phyloP scores from a whole-genome alignment of 2,797 vertebrate species.

The Aselliscus stoliczkanus region DNA sequence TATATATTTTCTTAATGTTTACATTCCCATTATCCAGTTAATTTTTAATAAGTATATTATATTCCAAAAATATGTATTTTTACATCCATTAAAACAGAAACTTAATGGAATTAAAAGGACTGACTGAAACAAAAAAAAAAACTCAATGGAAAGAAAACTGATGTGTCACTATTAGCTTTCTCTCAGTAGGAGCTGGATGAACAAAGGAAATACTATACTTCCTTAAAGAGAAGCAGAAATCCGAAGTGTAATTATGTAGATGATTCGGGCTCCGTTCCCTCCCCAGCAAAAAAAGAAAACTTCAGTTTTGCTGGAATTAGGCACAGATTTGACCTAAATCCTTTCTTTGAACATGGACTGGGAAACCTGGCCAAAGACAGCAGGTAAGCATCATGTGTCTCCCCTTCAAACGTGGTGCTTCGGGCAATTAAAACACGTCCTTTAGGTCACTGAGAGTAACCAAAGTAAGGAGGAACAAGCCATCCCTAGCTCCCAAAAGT shows the following conservation, averaged over 20 bases:
- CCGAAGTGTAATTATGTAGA: slow-evolving; percentile 15
- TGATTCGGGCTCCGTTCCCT: neutral
- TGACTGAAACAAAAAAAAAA: slow-evolving; percentile 14
- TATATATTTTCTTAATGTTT: slow-evolving; percentile 5
- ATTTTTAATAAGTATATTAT: neutral
- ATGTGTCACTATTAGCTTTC: slow-evolving; percentile 42
- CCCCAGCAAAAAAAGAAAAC: neutral
- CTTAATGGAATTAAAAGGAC: neutral
- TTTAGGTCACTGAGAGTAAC: neutral
- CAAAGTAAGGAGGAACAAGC: neutral
- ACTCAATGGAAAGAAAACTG: slow-evolving; percentile 26
- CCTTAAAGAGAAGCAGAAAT: slow-evolving; percentile 35
- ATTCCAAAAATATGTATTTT: neutral
- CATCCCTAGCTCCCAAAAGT: neutral
- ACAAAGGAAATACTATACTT: slow-evolving; percentile 58
- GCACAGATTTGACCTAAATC: neutral
- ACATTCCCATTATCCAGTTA: neutral
- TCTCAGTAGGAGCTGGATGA: slow-evolving; percentile 17
- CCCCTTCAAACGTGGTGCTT: neutral
- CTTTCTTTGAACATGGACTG: neutral
- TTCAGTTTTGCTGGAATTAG: neutral
- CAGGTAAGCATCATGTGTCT: neutral
- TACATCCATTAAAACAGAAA: neutral
- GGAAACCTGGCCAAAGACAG: neutral
- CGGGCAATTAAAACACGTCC: neutral